phyloP scores from a whole-genome alignment of 1,140 invertebrate species.

The Aphelenchoides fujianensis region DNA sequence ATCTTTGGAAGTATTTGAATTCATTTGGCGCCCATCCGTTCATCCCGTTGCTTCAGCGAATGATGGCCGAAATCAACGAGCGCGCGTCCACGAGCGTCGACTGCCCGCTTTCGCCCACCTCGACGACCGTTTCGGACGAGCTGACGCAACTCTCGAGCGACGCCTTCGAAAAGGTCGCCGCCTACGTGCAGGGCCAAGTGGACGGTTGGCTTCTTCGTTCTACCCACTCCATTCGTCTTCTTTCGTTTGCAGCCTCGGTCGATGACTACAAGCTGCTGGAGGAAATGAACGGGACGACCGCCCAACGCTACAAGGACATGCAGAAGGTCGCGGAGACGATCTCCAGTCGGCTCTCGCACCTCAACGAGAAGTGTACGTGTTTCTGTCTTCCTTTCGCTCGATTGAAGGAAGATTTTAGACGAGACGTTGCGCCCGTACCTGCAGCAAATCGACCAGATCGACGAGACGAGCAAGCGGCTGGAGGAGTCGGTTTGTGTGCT shows the following conservation, averaged over 20 bases:
- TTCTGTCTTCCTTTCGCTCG: constrained; percentile 6
- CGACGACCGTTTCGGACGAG: constrained; percentile 49
- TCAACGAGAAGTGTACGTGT: constrained; percentile 76
- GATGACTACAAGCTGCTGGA: constrained; percentile 73
- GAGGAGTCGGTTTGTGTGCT: constrained; percentile 83
- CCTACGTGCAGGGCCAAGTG: constrained; percentile 46
- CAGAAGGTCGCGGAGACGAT: constrained; percentile 75
- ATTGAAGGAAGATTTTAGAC: constrained; percentile 64
- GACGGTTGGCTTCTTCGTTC: constrained; percentile 29
- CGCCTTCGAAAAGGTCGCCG: constrained; percentile 29
- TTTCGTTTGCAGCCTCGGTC: constrained; percentile 42
- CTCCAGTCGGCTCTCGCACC: constrained; percentile 71
- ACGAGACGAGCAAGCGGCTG: constrained; percentile 77
- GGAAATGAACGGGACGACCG: constrained; percentile 75
- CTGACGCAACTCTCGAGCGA: constrained; percentile 42
- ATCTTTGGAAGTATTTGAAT: no score
- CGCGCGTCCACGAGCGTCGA: constrained; percentile 55
- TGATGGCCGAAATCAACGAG: constrained; percentile 59
- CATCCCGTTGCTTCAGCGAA: neutral
- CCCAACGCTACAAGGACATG: constrained; percentile 78
- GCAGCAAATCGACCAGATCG: constrained; percentile 79
- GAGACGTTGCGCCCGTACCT: constrained; percentile 71
- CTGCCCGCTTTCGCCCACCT: constrained; percentile 47
- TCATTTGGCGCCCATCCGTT: neutral
- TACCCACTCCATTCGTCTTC: constrained; percentile 25